Evolutionary conservation across 2,797 vertebrate species (phyloP).

Genomic region (Danio jaintianensis): DNA sequence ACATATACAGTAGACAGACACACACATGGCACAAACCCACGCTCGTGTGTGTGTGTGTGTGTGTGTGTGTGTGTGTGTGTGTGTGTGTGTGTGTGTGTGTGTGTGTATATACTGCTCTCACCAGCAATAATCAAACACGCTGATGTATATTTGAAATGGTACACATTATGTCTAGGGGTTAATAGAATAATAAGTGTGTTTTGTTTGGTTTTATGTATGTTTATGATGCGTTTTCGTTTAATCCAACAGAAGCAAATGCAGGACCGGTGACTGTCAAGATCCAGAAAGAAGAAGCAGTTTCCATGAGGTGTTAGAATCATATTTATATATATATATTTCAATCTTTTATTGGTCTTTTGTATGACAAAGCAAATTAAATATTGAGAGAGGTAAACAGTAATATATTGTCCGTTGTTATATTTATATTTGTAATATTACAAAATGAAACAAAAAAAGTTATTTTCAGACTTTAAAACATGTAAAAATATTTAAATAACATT

Average conservation of each 20-base stretch:
- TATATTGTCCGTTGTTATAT: too few relatives aligned
- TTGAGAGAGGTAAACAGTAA: too few relatives aligned
- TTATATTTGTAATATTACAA: too few relatives aligned
- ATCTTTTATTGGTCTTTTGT: too few relatives aligned
- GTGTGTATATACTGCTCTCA: background rate
- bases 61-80: too few relatives aligned
- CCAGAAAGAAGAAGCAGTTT: background rate
- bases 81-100: background rate
- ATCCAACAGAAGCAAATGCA: background rate
- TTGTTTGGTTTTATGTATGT: background rate
- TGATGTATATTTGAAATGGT: conserved; percentile 9
- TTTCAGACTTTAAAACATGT: too few relatives aligned
- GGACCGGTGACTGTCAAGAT: background rate
- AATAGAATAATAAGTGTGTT: background rate
- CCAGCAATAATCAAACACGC: conserved; percentile 12
- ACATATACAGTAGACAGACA: conserved; percentile 66
- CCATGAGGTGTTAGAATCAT: too few relatives aligned
- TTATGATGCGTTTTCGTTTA: background rate
- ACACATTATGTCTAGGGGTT: conserved; percentile 17
- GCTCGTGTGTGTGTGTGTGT: background rate
- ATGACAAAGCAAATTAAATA: too few relatives aligned
- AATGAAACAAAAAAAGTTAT: too few relatives aligned
- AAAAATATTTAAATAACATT: too few relatives aligned
- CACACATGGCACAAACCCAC: conserved; percentile 29
- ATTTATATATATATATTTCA: too few relatives aligned